Conservation (phyloP, 2,113 vertebrate species). For the Euleptes europaea region DNA sequence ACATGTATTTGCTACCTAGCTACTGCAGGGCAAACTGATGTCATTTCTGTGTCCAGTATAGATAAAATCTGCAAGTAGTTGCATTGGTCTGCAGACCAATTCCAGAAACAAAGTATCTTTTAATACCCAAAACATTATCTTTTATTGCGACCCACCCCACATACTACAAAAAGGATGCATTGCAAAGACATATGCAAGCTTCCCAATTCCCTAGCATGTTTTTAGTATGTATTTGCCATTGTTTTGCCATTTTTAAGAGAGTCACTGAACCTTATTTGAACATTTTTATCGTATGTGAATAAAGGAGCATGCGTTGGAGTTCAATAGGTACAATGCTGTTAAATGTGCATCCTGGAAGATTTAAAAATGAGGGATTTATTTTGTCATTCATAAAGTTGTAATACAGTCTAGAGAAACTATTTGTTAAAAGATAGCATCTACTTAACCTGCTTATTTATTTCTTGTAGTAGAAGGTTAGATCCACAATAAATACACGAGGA, state of each 20-base stretch:
- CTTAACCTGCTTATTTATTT: constrained; percentile 97
- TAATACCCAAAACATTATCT: too few relatives aligned
- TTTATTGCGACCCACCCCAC: too few relatives aligned
- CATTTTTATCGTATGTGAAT: constrained; percentile 80
- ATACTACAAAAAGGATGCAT: too few relatives aligned
- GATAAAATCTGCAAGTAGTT: too few relatives aligned
- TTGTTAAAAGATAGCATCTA: constrained; percentile 95
- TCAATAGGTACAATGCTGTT: constrained; percentile 75
- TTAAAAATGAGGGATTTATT: constrained; percentile 85
- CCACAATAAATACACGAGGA: constrained; percentile 89
- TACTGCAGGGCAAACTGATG: constrained; percentile 37
- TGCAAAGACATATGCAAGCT: too few relatives aligned
- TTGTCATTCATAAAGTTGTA: constrained; percentile 86
- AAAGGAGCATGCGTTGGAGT: constrained; percentile 74
- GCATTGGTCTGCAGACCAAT: too few relatives aligned
- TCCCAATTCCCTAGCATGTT: too few relatives aligned
- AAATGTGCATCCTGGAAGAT: constrained; percentile 76
- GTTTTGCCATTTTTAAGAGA: constrained; percentile 73
- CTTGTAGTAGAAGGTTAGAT: constrained; percentile 84
- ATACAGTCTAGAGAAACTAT: constrained; percentile 80
- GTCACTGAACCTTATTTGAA: constrained; percentile 69
- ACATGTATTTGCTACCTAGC: constrained; percentile 38
- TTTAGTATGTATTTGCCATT: constrained; percentile 63
- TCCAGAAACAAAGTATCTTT: too few relatives aligned
- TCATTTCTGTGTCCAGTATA: constrained; percentile 43